Percentiles rank a stretch among this genome's conserved stretches.
These are phyloP conservation scores for Stegastes partitus DNA, from an alignment of 2,113 vertebrate species.

Conservation along the genomic window DNA sequence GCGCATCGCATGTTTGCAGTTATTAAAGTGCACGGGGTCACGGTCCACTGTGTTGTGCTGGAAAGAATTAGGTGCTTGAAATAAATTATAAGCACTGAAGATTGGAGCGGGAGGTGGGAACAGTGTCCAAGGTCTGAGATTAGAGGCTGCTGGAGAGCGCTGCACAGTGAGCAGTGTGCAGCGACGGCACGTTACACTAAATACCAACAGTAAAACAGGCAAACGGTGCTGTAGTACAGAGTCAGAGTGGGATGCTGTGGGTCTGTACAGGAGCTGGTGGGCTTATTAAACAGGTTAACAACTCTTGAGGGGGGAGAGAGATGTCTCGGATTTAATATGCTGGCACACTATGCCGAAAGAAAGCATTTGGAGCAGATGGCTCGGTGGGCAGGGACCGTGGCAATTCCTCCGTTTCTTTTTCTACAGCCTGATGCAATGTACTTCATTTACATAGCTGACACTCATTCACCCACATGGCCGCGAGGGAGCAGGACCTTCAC, in stretches of 20 bases:
- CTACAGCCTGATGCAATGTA: slow-evolving; percentile 32
- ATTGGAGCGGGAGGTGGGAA: slow-evolving; percentile 12
- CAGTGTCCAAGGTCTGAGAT: slow-evolving; percentile 13
- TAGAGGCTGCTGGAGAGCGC: not conserved
- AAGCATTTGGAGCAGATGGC: slow-evolving; percentile 65
- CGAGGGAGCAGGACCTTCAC: slow-evolving; percentile 14
- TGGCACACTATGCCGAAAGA: slow-evolving; percentile 25
- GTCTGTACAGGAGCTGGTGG: slow-evolving; percentile 3
- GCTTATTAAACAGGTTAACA: slow-evolving; percentile 52
- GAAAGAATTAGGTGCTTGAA: slow-evolving; percentile 15
- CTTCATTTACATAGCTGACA: slow-evolving; percentile 53
- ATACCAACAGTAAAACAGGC: not conserved
- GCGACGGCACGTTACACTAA: slow-evolving; percentile 11
- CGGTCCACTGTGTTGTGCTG: slow-evolving; percentile 2
- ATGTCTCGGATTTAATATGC: slow-evolving; percentile 37
- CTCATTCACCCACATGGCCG: slow-evolving; percentile 18
- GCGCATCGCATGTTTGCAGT: not conserved
- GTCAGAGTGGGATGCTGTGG: not conserved
- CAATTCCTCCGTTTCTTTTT: slow-evolving; percentile 40
- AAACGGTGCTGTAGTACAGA: not conserved
- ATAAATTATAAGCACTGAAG: slow-evolving; percentile 2
- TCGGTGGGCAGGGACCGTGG: slow-evolving; percentile 32
- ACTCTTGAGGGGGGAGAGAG: not conserved
- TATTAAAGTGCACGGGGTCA: slow-evolving; percentile 33
- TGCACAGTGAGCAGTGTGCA: not conserved